Conservation (phyloP, 2,113 vertebrate genomes). For the Pollachius pollachius region DNA sequence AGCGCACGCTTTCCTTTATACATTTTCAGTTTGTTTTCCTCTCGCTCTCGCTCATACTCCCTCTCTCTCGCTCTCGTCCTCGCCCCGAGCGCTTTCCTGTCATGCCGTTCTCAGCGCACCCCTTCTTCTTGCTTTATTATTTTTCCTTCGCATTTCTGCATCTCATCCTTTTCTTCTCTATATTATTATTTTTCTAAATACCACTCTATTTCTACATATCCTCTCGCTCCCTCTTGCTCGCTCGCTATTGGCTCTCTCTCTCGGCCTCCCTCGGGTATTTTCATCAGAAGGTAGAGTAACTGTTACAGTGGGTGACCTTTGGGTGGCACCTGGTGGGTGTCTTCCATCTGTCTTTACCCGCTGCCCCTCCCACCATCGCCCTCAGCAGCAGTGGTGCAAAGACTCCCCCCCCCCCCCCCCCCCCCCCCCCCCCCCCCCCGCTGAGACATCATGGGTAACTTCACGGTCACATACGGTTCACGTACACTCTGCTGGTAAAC, state of each 20-base stretch:
- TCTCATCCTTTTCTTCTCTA: too few species aligned
- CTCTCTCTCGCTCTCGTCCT: background rate
- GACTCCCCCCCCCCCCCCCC: slow-evolving; percentile 18
- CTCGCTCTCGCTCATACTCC: background rate
- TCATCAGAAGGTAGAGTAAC: background rate
- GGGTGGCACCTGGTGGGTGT: slow-evolving; percentile 20
- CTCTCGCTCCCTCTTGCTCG: too few species aligned
- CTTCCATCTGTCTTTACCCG: slow-evolving; percentile 18
- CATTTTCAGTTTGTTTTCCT: background rate
- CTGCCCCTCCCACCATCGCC: slow-evolving; percentile 14
- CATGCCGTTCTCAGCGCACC: too few species aligned
- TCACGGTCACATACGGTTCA: slow-evolving; percentile 26
- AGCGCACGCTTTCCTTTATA: background rate
- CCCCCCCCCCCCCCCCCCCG: slow-evolving; percentile 21
- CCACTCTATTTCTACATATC: too few species aligned
- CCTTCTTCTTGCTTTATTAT: too few species aligned
- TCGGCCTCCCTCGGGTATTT: background rate
- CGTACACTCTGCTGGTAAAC: slow-evolving; percentile 24
- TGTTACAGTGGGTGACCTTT: slow-evolving; percentile 20
- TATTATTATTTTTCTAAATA: too few species aligned
- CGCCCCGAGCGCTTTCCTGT: too few species aligned
- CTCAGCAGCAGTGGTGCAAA: background rate
- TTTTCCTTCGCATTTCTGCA: too few species aligned
- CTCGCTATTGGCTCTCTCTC: background rate
- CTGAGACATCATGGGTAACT: slow-evolving; percentile 40